These are phyloP conservation scores for Kryptolebias marmoratus DNA, from an alignment of 2,113 vertebrate species.

Conservation along the genomic window DNA sequence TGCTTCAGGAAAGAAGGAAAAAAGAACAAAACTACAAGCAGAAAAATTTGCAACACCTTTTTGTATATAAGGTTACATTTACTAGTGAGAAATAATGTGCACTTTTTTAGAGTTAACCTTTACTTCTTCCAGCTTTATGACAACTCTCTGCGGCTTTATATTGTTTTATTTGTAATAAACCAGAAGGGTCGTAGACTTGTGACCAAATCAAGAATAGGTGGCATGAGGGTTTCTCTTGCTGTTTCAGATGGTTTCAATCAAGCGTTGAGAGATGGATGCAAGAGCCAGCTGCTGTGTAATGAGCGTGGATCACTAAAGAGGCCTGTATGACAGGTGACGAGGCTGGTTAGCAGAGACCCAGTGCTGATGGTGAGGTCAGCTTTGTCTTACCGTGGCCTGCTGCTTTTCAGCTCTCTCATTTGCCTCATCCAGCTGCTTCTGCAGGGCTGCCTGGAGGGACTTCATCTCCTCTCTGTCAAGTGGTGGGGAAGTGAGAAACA, in stretches of 20 bases:
- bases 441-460: slow-evolving; percentile 93
- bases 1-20: no score
- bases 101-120: neutral
- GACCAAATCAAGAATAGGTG: neutral
- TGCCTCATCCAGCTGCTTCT: slow-evolving; percentile 96
- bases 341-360: slow-evolving; percentile 45
- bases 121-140: neutral
- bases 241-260: slow-evolving; percentile 53
- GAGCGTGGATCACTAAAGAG: slow-evolving; percentile 45
- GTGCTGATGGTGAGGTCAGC: slow-evolving; percentile 55
- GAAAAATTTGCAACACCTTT: no score
- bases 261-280: slow-evolving; percentile 13
- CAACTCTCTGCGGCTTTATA: neutral
- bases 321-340: slow-evolving; percentile 63
- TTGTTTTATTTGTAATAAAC: neutral
- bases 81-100: no score
- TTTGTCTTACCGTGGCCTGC: slow-evolving; percentile 91
- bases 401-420: slow-evolving; percentile 93
- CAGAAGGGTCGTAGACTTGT: neutral
- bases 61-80: no score
- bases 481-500: slow-evolving; percentile 55
- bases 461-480: slow-evolving; percentile 94
- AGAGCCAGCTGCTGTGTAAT: slow-evolving; percentile 58
- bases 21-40: no score
- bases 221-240: slow-evolving; percentile 19